Evolutionary conservation across 2,113 vertebrate genomes (phyloP).

Genomic region (Cisticola juncidis): DNA sequence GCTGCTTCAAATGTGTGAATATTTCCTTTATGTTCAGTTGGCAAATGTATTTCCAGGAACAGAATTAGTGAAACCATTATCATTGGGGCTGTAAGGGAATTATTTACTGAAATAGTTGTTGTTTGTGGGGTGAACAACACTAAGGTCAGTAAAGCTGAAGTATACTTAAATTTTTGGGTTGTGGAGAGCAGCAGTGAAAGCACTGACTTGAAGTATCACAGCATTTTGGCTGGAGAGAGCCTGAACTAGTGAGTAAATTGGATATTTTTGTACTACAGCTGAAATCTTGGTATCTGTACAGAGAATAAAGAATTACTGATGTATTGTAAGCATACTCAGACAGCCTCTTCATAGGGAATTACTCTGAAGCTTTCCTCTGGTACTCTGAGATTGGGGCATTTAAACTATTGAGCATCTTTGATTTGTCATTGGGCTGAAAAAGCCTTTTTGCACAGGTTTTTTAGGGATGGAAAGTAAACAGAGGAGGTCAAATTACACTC

Average conservation of each 20-base stretch:
- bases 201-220: fast-evolving
- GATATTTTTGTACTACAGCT: not conserved
- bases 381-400: not conserved
- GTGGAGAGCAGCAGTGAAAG: not conserved
- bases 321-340: not conserved
- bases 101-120: not conserved
- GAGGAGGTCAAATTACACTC: not conserved
- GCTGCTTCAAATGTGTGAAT: not conserved
- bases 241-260: not conserved
- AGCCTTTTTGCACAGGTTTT: not conserved
- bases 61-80: not conserved
- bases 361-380: not conserved
- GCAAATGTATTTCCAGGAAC: not conserved
- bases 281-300: not conserved
- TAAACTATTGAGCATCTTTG: not conserved
- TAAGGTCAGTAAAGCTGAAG: not conserved
- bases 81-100: not conserved
- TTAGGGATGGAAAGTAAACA: not conserved
- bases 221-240: not conserved
- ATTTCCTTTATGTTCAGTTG: not conserved
- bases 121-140: fast-evolving
- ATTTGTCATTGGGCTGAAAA: not conserved
- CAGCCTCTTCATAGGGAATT: not conserved
- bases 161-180: not conserved
- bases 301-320: not conserved